A percentile compares a stretch with the other conserved stretches of the same genome.
These are phyloP conservation scores for Hexactinellida sp. DNA, from an alignment of 37 sponge, comb jelly and placozoan species.

Conservation along the genomic window DNA sequence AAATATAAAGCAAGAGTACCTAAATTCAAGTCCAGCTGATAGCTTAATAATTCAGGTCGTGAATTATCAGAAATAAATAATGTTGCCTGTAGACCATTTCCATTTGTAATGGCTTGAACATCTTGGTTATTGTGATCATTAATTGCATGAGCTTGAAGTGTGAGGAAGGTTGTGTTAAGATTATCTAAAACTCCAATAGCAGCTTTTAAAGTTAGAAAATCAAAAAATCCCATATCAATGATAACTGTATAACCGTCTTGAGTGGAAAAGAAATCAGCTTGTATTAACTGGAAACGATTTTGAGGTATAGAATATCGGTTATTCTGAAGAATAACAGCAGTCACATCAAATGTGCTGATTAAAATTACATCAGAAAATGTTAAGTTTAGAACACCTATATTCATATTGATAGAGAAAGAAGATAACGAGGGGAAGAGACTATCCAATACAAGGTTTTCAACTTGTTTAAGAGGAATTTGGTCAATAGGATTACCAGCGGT, in stretches of 20 bases:
- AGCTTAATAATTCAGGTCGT: conserved; percentile 34
- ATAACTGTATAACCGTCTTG: conserved; percentile 53
- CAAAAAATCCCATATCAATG: conserved; percentile 43
- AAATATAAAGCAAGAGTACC: conserved; percentile 58
- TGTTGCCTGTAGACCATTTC: conserved; percentile 37
- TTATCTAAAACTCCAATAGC: conserved; percentile 43
- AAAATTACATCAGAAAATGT: conserved; percentile 78
- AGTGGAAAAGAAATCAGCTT: conserved; percentile 17
- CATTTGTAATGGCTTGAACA: conserved; percentile 81
- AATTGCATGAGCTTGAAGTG: conserved; percentile 77
- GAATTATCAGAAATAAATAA: conserved; percentile 40
- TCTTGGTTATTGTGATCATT: conserved; percentile 65
- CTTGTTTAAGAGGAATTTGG: conserved; percentile 20
- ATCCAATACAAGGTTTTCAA: conserved; percentile 34
- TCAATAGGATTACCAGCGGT: conserved; percentile 32
- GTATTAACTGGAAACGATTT: neutral
- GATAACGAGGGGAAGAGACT: conserved; percentile 38
- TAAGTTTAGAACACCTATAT: conserved; percentile 43
- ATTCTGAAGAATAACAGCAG: conserved; percentile 67
- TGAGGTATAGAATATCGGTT: neutral
- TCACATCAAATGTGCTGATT: conserved; percentile 44
- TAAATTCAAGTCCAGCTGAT: conserved; percentile 53
- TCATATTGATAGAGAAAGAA: conserved; percentile 55
- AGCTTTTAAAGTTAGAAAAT: conserved; percentile 59
- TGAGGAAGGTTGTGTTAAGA: conserved; percentile 42